These are phyloP conservation scores for Tenthredo amoena DNA, from an alignment of 2,888 invertebrate genomes.

Conservation along the genomic window DNA sequence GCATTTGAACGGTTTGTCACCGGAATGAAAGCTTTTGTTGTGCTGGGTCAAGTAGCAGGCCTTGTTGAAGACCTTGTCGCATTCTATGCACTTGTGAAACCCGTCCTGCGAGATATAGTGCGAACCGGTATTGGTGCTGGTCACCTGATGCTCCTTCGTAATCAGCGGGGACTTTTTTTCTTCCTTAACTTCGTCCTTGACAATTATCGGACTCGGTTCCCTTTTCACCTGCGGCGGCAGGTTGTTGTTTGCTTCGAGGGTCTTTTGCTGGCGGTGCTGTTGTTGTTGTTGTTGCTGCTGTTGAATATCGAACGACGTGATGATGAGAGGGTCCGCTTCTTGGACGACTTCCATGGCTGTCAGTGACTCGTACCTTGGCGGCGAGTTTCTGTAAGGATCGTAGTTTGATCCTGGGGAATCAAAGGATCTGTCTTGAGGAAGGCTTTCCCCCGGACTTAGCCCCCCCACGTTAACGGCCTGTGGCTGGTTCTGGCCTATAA, in stretches of 20 bases:
- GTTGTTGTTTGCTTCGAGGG: constrained; percentile 71
- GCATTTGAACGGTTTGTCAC: constrained; percentile 92
- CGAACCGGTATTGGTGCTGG: constrained; percentile 67
- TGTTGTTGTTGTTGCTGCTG: constrained; percentile 57
- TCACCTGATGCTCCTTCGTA: constrained; percentile 69
- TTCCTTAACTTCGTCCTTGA: constrained; percentile 53
- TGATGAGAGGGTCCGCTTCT: constrained; percentile 75
- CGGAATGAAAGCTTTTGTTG: constrained; percentile 93
- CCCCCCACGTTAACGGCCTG: constrained; percentile 90
- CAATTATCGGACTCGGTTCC: constrained; percentile 67
- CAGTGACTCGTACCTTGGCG: constrained; percentile 68
- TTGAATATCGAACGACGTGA: constrained; percentile 60
- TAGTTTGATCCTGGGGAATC: constrained; percentile 71
- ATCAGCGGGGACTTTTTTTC: constrained; percentile 56
- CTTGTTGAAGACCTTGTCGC: constrained; percentile 91
- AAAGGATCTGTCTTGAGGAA: constrained; percentile 78
- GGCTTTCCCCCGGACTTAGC: constrained; percentile 82
- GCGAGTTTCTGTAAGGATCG: constrained; percentile 64
- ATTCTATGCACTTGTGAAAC: constrained; percentile 87
- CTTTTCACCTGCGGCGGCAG: constrained; percentile 66
- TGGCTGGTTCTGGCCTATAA: constrained; percentile 80
- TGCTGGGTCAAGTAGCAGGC: constrained; percentile 94
- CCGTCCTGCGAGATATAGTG: constrained; percentile 71
- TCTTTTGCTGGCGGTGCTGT: constrained; percentile 54
- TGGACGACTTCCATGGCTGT: constrained; percentile 62